A percentile compares a stretch with the other conserved stretches of the same genome.
Conservation (phyloP, 2,888 invertebrate genomes). For the Pristionchus exspectatus region DNA sequence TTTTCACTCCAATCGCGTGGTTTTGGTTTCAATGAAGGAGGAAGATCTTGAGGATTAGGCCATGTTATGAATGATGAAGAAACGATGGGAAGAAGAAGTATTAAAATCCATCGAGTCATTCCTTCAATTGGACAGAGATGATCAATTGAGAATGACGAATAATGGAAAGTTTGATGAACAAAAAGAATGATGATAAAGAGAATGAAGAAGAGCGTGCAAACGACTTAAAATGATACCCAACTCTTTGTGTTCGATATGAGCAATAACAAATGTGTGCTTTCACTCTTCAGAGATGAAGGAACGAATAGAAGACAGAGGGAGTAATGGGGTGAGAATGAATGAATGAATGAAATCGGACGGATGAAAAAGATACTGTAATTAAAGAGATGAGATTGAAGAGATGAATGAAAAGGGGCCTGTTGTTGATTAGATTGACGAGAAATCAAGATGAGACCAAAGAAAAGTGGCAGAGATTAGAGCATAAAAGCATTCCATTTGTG, state of each 20-base stretch:
- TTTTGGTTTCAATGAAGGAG: constrained; percentile 23
- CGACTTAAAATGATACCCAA: constrained; percentile 9
- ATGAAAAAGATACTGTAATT: constrained; percentile 43
- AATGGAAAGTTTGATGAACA: neutral
- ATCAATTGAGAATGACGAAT: constrained; percentile 2
- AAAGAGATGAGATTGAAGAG: neutral
- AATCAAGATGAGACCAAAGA: constrained; percentile 42
- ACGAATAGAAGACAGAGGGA: neutral
- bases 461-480: constrained; percentile 40
- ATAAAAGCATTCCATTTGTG: constrained; percentile 14
- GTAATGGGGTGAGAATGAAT: constrained; percentile 45
- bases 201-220: neutral
- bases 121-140: neutral
- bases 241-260: constrained; percentile 16
- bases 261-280: constrained; percentile 28
- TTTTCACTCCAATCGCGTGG: constrained; percentile 74
- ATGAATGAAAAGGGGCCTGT: neutral
- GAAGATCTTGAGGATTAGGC: constrained; percentile 51
- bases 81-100: constrained; percentile 25
- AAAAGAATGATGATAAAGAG: neutral
- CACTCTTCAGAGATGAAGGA: constrained; percentile 1
- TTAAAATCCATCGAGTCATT: constrained; percentile 10
- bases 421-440: constrained; percentile 17
- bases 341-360: neutral
- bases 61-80: constrained; percentile 25